Conservation (phyloP, 2,797 vertebrate genomes). For the Chelon labrosus region DNA sequence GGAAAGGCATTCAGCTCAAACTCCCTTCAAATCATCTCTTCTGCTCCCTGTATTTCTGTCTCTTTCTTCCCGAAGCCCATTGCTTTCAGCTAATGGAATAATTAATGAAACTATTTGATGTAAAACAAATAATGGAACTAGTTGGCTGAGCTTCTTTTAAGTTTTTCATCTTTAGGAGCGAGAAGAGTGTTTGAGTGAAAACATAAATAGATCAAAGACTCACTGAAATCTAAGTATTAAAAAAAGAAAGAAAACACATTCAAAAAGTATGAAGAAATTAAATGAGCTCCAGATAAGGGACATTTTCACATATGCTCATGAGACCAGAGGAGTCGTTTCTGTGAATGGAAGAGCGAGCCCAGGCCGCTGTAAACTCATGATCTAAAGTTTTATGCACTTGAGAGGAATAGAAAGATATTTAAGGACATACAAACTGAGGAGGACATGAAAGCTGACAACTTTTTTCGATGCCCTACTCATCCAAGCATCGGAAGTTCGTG, state of each 20-base stretch:
- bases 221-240: slow-evolving; percentile 64
- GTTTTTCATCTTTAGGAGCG: slow-evolving; percentile 67
- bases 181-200: slow-evolving; percentile 67
- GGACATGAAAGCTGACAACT: slow-evolving; percentile 34
- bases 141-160: slow-evolving; percentile 69
- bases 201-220: slow-evolving; percentile 79
- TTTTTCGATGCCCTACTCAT: background rate
- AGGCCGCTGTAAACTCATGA: slow-evolving; percentile 51
- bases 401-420: slow-evolving; percentile 56
- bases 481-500: background rate
- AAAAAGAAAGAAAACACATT: slow-evolving; percentile 54
- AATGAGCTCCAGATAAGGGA: slow-evolving; percentile 67
- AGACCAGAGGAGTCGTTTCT: slow-evolving; percentile 51
- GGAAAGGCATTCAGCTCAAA: slow-evolving; percentile 2
- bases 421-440: slow-evolving; percentile 22
- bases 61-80: slow-evolving; percentile 36
- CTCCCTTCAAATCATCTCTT: slow-evolving; percentile 38
- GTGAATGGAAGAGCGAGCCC: slow-evolving; percentile 42
- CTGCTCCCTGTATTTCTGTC: slow-evolving; percentile 34
- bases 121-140: slow-evolving; percentile 78
- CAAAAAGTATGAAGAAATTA: slow-evolving; percentile 72
- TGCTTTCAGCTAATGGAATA: slow-evolving; percentile 76
- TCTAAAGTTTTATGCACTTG: slow-evolving; percentile 63
- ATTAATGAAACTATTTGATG: slow-evolving; percentile 81
- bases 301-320: slow-evolving; percentile 52